These are phyloP conservation scores for Epinephelus awoara DNA, from an alignment of 2,797 vertebrate species.

Conservation along the genomic window DNA sequence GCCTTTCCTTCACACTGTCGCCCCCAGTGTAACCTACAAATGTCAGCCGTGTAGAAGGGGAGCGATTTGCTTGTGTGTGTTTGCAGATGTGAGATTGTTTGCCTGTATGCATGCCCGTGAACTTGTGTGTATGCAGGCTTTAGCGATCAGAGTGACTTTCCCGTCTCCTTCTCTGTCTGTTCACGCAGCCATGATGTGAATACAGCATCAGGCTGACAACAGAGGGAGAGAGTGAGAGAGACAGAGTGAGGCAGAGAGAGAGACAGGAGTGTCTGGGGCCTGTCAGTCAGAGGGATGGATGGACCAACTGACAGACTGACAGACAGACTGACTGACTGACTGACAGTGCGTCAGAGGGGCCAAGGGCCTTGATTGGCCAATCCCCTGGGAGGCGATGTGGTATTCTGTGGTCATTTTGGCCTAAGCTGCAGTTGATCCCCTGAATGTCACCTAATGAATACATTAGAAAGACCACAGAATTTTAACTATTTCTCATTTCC, in stretches of 20 bases:
- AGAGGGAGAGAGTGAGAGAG: neutral
- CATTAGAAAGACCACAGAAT: constrained; percentile 39
- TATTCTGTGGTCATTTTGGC: constrained; percentile 65
- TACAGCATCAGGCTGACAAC: constrained; percentile 51
- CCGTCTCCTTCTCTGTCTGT: constrained; percentile 62
- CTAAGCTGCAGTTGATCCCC: constrained; percentile 50
- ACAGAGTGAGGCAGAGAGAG: constrained; percentile 3
- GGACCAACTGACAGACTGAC: constrained; percentile 43
- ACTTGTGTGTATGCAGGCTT: constrained; percentile 41
- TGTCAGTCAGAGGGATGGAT: constrained; percentile 54
- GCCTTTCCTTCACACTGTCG: neutral
- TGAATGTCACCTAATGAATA: constrained; percentile 60
- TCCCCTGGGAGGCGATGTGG: constrained; percentile 45
- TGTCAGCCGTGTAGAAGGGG: constrained; percentile 19
- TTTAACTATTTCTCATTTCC: constrained; percentile 30
- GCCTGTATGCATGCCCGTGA: constrained; percentile 10
- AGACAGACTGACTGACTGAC: constrained; percentile 16
- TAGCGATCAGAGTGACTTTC: constrained; percentile 65
- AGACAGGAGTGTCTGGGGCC: constrained; percentile 42
- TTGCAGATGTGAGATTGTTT: constrained; percentile 16
- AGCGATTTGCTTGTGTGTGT: constrained; percentile 17
- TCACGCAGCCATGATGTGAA: constrained; percentile 51
- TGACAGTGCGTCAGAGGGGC: constrained; percentile 26
- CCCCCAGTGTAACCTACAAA: constrained; percentile 38
- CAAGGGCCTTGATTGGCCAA: constrained; percentile 45